A percentile compares a stretch with the other conserved stretches of the same genome.
These are phyloP conservation scores for Clupea harengus DNA, from an alignment of 2,113 vertebrate species.

Conservation along the genomic window DNA sequence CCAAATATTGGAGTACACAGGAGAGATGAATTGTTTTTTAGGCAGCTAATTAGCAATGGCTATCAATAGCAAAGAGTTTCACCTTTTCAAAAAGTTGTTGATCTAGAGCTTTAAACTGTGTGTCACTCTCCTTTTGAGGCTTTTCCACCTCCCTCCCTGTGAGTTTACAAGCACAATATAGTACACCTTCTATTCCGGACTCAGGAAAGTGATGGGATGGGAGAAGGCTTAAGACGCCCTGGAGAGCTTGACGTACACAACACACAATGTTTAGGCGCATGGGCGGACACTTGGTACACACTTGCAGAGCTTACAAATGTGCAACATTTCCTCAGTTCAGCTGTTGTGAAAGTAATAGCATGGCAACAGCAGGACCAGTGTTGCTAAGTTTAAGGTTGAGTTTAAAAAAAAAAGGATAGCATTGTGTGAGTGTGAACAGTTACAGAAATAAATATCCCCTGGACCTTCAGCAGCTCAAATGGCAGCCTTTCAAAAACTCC, in stretches of 20 bases:
- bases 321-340: neutral
- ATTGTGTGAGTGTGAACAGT: neutral
- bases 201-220: neutral
- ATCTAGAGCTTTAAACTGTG: too few relatives aligned
- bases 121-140: too few relatives aligned
- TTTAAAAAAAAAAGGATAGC: neutral
- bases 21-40: neutral
- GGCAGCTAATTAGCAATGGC: neutral
- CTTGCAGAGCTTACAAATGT: neutral
- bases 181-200: neutral
- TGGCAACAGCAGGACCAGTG: neutral
- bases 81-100: too few relatives aligned
- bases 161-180: neutral
- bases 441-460: neutral
- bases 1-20: neutral
- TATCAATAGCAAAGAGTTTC: too few relatives aligned
- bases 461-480: neutral
- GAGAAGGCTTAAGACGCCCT: neutral
- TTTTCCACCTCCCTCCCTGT: neutral
- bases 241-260: neutral
- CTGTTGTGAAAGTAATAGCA: neutral
- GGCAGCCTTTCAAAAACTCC: neutral
- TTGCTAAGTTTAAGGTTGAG: neutral
- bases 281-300: neutral
- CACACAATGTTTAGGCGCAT: neutral